Conservation (phyloP, 1,140 invertebrate species). For the Zaprionus vittiger region DNA sequence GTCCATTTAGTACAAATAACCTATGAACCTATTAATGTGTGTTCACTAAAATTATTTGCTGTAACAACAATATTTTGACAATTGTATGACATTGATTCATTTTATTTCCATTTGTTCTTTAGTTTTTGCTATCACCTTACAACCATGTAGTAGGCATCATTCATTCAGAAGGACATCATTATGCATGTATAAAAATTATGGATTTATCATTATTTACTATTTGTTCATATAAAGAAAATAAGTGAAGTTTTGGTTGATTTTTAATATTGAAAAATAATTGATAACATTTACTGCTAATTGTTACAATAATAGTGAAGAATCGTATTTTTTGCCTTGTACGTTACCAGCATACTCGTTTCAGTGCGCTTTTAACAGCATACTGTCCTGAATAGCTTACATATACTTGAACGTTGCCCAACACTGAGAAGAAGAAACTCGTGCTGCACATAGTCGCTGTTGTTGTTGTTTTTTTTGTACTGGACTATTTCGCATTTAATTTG, state of each 20-base stretch:
- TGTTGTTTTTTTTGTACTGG: slow-evolving; percentile 18
- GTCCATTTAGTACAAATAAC: neutral
- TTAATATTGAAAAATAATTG: too few species aligned
- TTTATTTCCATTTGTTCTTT: neutral
- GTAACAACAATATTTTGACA: neutral
- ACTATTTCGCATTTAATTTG: slow-evolving; percentile 12
- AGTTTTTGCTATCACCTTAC: too few species aligned
- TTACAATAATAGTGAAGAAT: too few species aligned
- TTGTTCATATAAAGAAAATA: too few species aligned
- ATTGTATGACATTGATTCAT: slow-evolving; percentile 1
- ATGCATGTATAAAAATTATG: too few species aligned
- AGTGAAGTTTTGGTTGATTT: too few species aligned
- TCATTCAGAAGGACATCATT: neutral
- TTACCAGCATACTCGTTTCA: neutral
- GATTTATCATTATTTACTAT: too few species aligned
- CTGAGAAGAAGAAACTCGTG: slow-evolving; percentile 32
- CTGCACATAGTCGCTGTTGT: slow-evolving; percentile 14
- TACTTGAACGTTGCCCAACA: slow-evolving; percentile 18
- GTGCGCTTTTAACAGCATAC: neutral
- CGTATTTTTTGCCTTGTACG: neutral
- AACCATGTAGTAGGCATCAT: neutral
- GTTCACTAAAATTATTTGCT: neutral
- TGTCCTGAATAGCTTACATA: neutral
- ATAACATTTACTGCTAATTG: too few species aligned
- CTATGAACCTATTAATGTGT: slow-evolving; percentile 11